Evolutionary conservation across 2,113 vertebrate genomes (phyloP).

Genomic region (Choloepus hoffmanni): DNA sequence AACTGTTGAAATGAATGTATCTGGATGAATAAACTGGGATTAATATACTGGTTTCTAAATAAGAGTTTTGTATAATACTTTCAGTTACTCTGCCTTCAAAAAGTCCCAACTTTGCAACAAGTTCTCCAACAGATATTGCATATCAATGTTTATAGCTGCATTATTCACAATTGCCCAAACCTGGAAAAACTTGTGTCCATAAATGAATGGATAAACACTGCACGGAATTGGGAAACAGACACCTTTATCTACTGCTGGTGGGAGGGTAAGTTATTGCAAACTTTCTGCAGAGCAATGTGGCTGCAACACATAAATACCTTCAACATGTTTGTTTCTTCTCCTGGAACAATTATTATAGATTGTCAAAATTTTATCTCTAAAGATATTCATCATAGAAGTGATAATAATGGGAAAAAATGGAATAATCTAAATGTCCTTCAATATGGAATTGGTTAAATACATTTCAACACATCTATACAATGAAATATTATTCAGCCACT

Average conservation of each 20-base stretch:
- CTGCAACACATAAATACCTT: slow-evolving; percentile 38
- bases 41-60: slow-evolving; percentile 13
- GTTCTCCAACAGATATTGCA: too few species aligned
- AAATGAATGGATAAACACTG: background rate
- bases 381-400: background rate
- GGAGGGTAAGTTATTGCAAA: background rate
- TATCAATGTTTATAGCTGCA: too few species aligned
- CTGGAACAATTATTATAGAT: background rate
- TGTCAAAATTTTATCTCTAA: slow-evolving; percentile 2
- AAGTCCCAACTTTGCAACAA: background rate
- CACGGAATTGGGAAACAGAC: background rate
- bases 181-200: too few species aligned
- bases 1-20: background rate
- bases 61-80: slow-evolving; percentile 39
- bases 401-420: background rate
- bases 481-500: background rate
- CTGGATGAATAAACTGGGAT: slow-evolving; percentile 21
- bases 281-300: background rate
- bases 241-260: background rate
- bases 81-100: slow-evolving; percentile 33
- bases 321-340: background rate
- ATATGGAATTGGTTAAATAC: background rate
- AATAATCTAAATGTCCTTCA: background rate
- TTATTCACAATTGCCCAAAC: too few species aligned
- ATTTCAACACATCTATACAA: background rate